Percentiles rank a stretch among this genome's conserved stretches.
Conservation (phyloP, 2,797 vertebrate genomes). For the Sphenopsis melanotis region DNA sequence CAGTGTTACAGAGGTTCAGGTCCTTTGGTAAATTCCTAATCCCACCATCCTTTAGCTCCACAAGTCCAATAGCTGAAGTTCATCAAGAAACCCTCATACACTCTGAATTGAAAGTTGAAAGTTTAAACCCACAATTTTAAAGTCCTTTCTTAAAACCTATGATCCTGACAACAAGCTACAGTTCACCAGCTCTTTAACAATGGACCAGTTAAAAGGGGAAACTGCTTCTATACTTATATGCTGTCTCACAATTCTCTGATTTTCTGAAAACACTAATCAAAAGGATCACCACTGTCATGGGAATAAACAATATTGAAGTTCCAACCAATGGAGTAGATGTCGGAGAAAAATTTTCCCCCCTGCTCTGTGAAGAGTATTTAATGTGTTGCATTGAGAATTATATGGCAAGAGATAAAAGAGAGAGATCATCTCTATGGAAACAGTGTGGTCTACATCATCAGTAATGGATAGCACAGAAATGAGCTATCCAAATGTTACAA, state of each 20-base stretch:
- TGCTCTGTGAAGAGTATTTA: background rate
- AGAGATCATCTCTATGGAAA: slow-evolving; percentile 58
- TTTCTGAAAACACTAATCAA: background rate
- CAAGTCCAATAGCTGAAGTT: background rate
- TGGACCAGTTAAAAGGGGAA: background rate
- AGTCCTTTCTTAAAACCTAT: background rate
- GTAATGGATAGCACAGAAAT: slow-evolving; percentile 17
- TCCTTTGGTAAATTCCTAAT: background rate
- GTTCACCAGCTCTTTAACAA: background rate
- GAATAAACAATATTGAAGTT: background rate
- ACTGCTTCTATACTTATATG: background rate
- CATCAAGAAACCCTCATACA: background rate
- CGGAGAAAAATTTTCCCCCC: background rate
- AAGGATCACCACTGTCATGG: background rate
- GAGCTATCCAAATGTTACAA: slow-evolving; percentile 30
- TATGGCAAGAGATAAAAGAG: slow-evolving; percentile 22
- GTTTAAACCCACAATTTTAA: background rate
- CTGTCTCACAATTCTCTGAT: background rate
- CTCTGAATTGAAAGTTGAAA: background rate
- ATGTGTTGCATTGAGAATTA: background rate
- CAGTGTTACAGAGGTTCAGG: background rate
- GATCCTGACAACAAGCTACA: background rate
- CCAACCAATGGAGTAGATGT: background rate
- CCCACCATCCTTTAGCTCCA: background rate
- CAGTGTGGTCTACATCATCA: slow-evolving; percentile 12